Conservation (phyloP, 2,888 invertebrate species). For the Drosophila nigritarsus region DNA sequence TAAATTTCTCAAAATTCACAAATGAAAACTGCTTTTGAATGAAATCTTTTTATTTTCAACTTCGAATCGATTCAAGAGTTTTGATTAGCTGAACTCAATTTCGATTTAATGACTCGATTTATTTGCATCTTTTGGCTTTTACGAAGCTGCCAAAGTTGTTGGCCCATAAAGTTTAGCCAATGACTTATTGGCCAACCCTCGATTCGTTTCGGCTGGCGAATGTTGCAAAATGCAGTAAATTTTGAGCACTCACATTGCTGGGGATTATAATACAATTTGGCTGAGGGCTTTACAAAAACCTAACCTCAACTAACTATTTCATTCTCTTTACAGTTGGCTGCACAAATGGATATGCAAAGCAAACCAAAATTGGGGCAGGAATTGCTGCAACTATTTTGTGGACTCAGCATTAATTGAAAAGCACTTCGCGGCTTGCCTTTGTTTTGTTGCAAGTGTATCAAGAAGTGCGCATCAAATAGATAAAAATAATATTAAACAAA, state of each 20-base stretch:
- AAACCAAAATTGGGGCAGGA: conserved; percentile 20
- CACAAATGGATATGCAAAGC: conserved; percentile 42
- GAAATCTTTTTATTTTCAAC: neutral
- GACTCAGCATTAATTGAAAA: conserved; percentile 48
- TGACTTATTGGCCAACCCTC: neutral
- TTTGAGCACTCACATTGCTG: conserved; percentile 39
- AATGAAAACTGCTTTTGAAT: neutral
- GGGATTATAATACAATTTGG: conserved; percentile 51
- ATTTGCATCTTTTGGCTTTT: neutral
- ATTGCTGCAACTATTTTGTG: conserved; percentile 13
- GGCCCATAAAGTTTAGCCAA: neutral
- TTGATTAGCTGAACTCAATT: neutral
- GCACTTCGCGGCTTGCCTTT: conserved; percentile 17
- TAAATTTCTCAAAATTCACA: neutral
- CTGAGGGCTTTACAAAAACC: conserved; percentile 33
- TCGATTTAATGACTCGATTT: neutral
- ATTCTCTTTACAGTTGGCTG: conserved; percentile 52
- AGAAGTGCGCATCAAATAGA: conserved; percentile 6
- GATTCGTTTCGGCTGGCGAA: conserved; percentile 1
- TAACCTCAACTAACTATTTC: conserved; percentile 37
- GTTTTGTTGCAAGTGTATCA: conserved; percentile 6
- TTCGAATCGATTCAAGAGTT: neutral
- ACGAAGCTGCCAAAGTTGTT: neutral
- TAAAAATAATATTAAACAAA: conserved; percentile 1
- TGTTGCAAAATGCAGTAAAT: conserved; percentile 3